Percentiles rank a stretch among this genome's conserved stretches.
phyloP scores from a whole-genome alignment of 2,888 invertebrate genomes.

The Perithous albicinctus region DNA sequence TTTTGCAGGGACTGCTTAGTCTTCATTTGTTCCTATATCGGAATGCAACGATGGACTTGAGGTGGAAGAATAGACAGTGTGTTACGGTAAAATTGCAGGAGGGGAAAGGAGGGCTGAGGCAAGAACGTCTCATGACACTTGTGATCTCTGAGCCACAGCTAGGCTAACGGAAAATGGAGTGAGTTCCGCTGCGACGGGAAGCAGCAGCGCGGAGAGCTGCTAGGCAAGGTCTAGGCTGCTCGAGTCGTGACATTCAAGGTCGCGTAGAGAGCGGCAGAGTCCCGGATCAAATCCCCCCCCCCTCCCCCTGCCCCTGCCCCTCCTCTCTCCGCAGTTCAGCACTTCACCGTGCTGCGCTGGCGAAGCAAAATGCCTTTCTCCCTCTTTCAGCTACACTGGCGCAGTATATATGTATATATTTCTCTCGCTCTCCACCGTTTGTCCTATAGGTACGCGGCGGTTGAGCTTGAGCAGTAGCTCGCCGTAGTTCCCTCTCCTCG shows the following conservation, averaged over 20 bases:
- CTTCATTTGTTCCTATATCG: too few species aligned
- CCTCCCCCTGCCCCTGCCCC: too few species aligned
- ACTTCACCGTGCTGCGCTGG: conserved; percentile 47
- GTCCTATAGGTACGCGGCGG: conserved; percentile 2
- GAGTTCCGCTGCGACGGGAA: conserved; percentile 15
- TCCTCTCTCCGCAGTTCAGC: conserved; percentile 70
- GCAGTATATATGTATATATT: too few species aligned
- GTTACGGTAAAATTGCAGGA: not conserved
- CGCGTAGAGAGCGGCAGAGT: conserved; percentile 77
- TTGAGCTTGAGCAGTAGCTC: conserved; percentile 14
- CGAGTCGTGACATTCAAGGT: conserved; percentile 82
- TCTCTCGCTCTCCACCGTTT: conserved; percentile 22
- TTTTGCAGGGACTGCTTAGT: too few species aligned
- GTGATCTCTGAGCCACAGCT: conserved; percentile 9
- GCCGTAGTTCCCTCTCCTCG: conserved; percentile 6
- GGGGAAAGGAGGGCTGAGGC: not conserved
- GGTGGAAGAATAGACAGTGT: too few species aligned
- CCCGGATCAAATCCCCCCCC: conserved; percentile 78
- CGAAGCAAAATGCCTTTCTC: conserved; percentile 8
- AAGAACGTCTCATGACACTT: conserved; percentile 6
- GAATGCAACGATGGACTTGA: not conserved
- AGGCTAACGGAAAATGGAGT: conserved; percentile 2
- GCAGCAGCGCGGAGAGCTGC: conserved; percentile 37
- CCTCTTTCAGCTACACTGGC: not conserved
- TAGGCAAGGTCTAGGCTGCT: conserved; percentile 82